These are phyloP conservation scores for Cantharis lateralis DNA, from an alignment of 2,888 invertebrate genomes.

Conservation along the genomic window DNA sequence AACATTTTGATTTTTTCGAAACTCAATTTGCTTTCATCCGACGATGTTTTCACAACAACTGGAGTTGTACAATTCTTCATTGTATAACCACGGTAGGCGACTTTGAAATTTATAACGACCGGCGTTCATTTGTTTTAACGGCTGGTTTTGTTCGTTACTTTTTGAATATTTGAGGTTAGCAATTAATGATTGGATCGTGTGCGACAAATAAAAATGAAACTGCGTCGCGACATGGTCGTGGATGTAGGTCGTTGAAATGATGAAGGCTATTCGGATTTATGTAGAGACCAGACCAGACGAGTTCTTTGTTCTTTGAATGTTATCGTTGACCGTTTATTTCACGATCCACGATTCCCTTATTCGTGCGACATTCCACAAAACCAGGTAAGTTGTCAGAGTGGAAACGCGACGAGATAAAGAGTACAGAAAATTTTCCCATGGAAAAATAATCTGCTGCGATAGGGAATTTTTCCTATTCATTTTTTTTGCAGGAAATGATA, in stretches of 20 bases:
- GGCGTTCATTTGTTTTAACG: not conserved
- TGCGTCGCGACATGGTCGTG: constrained; percentile 10
- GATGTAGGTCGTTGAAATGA: constrained; percentile 24
- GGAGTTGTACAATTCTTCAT: not conserved
- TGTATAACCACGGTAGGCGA: not conserved
- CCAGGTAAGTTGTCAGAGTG: not conserved
- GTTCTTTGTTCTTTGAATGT: constrained; percentile 23
- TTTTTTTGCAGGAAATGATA: not conserved
- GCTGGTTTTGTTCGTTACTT: not conserved
- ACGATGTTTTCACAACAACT: not conserved
- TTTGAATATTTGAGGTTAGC: not conserved
- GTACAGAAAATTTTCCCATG: not conserved
- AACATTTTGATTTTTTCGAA: not conserved
- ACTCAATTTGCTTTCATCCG: not conserved
- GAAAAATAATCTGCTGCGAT: not conserved
- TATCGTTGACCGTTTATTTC: constrained; percentile 27
- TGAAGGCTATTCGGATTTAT: constrained; percentile 12
- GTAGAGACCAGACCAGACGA: constrained; percentile 16
- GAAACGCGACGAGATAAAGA: not conserved
- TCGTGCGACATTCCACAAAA: not conserved
- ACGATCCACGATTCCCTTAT: constrained; percentile 13
- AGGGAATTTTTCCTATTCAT: not conserved
- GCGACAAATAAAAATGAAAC: constrained; percentile 9
- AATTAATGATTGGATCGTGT: not conserved
- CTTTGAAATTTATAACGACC: not conserved